Evolutionary conservation across 2,888 invertebrate species (phyloP).

Genomic region (Noctua fimbriata): DNA sequence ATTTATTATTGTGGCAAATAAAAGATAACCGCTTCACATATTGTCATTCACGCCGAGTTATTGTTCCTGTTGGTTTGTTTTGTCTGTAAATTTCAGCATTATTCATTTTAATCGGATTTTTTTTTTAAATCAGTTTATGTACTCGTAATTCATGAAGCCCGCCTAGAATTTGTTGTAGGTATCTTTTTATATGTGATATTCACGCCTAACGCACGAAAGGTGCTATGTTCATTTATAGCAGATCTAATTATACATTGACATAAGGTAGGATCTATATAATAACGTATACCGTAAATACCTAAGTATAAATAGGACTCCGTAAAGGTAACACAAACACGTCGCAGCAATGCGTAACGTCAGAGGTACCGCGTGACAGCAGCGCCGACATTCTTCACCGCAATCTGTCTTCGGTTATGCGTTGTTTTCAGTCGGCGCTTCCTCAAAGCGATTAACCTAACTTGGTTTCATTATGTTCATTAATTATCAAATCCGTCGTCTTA

Average conservation of each 20-base stretch:
- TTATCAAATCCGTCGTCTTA: slow-evolving; percentile 36
- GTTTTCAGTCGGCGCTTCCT: slow-evolving; percentile 62
- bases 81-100: slow-evolving; percentile 4
- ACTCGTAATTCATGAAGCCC: not conserved
- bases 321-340: slow-evolving; percentile 43
- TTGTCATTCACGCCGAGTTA: slow-evolving; percentile 22
- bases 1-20: slow-evolving; percentile 35
- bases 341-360: slow-evolving; percentile 57
- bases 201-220: slow-evolving; percentile 50
- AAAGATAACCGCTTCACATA: slow-evolving; percentile 28
- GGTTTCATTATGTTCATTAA: slow-evolving; percentile 35
- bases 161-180: not conserved
- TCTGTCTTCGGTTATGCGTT: slow-evolving; percentile 66
- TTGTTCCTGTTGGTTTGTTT: slow-evolving; percentile 5
- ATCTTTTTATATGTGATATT: slow-evolving; percentile 47
- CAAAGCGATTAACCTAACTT: slow-evolving; percentile 48
- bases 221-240: slow-evolving; percentile 40
- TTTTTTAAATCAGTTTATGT: slow-evolving; percentile 4
- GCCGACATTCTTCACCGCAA: slow-evolving; percentile 59
- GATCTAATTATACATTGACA: slow-evolving; percentile 49
- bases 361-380: slow-evolving; percentile 34
- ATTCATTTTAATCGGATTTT: slow-evolving; percentile 6
- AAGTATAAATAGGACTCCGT: slow-evolving; percentile 17
- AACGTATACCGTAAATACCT: slow-evolving; percentile 33
- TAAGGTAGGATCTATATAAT: slow-evolving; percentile 19